Conservation (phyloP, 2,797 vertebrate genomes). For the Danio albolineatus region DNA sequence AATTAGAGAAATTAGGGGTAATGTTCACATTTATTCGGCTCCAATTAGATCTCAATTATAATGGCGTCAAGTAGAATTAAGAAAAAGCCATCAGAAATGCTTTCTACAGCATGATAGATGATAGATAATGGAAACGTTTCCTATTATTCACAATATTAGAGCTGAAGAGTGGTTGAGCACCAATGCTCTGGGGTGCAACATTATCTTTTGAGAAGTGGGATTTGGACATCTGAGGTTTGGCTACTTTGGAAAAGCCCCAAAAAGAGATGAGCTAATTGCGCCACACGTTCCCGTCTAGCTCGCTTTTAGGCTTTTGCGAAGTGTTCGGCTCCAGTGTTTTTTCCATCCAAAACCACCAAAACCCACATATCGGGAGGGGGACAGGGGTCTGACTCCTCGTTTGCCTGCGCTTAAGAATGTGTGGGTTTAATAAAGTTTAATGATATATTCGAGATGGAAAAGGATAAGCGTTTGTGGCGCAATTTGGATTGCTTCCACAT, state of each 20-base stretch:
- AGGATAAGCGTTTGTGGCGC: conserved; percentile 19
- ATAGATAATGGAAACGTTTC: conserved; percentile 25
- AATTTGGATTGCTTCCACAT: conserved; percentile 21
- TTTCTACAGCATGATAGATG: background rate
- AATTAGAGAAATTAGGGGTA: background rate
- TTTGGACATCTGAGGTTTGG: conserved; percentile 6
- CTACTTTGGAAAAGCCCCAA: conserved; percentile 31
- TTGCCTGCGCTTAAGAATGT: conserved; percentile 59
- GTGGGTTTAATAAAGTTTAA: conserved; percentile 65
- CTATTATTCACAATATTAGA: conserved; percentile 5
- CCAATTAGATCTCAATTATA: background rate
- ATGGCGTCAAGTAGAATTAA: background rate
- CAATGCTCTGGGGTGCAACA: background rate
- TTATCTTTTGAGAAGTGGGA: conserved; percentile 14
- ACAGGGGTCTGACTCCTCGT: conserved; percentile 32
- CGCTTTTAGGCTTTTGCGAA: conserved; percentile 12
- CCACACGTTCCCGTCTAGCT: conserved; percentile 17
- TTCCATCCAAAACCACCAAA: conserved; percentile 60
- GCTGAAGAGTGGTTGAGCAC: conserved; percentile 21
- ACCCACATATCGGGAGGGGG: conserved; percentile 44
- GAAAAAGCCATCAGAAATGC: background rate
- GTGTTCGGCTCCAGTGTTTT: conserved; percentile 47
- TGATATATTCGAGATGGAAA: conserved; percentile 48
- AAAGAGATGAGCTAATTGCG: conserved; percentile 41
- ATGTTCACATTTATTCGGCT: background rate